Evolutionary conservation across 2,888 invertebrate genomes (phyloP).

Genomic region (Tetramorium bicarinatum): DNA sequence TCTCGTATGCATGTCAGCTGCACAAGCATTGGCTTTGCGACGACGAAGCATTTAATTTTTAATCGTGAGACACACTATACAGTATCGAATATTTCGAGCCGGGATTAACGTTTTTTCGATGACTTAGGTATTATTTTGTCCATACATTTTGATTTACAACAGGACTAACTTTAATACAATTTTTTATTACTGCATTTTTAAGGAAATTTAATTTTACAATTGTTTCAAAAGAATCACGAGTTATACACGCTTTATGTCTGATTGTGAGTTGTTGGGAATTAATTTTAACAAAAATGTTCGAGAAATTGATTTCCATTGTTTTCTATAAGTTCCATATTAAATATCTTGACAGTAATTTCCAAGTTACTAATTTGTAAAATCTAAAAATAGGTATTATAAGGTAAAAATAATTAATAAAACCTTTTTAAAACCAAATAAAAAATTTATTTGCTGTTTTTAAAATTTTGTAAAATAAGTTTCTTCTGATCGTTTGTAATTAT

Average conservation of each 20-base stretch:
- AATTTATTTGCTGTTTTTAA: background rate
- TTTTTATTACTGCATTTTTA: background rate
- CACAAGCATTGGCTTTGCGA: conserved; percentile 1
- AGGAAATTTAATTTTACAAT: conserved; percentile 5
- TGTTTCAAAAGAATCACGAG: background rate
- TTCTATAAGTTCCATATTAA: background rate
- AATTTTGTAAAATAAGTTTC: background rate
- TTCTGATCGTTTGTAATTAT: background rate
- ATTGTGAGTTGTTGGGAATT: background rate
- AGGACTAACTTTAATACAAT: background rate
- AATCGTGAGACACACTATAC: background rate
- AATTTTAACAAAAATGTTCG: background rate
- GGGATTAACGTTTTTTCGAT: background rate
- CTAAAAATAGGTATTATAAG: background rate
- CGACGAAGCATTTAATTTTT: conserved; percentile 16
- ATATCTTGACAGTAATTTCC: background rate
- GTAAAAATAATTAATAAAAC: background rate
- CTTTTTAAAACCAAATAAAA: background rate
- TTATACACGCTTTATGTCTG: background rate
- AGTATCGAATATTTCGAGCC: background rate
- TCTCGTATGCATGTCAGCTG: background rate
- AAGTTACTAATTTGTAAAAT: background rate
- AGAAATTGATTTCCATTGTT: background rate
- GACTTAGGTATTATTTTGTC: background rate
- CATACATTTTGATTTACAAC: background rate